Conservation (phyloP, 2,888 invertebrate genomes). For the Actias luna region DNA sequence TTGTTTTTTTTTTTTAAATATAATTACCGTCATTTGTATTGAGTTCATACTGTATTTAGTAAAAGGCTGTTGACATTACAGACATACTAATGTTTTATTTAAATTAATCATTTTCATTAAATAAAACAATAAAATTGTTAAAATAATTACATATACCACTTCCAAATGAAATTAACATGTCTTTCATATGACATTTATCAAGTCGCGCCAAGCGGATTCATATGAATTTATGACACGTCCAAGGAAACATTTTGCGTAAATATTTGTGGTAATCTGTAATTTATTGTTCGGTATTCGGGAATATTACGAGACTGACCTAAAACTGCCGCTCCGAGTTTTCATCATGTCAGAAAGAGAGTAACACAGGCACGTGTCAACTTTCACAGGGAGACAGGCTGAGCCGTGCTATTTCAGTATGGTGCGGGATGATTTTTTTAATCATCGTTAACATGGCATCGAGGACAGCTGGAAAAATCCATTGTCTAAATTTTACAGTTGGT, state of each 20-base stretch:
- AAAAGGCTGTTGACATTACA: no score
- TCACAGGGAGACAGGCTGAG: constrained; percentile 44
- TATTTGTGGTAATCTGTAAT: constrained; percentile 42
- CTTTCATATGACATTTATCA: constrained; percentile 40
- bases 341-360: constrained; percentile 54
- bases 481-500: constrained; percentile 35
- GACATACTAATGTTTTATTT: no score
- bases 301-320: constrained; percentile 68
- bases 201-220: constrained; percentile 31
- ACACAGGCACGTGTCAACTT: constrained; percentile 64
- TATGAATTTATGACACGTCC: constrained; percentile 41
- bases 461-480: constrained; percentile 52
- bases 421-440: constrained; percentile 59
- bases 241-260: constrained; percentile 42
- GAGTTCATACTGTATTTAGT: no score
- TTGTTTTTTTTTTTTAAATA: no score
- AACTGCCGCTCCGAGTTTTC: constrained; percentile 64
- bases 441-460: constrained; percentile 33
- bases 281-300: constrained; percentile 58
- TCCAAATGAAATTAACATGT: constrained; percentile 37
- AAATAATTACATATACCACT: constrained; percentile 25
- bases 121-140: neutral
- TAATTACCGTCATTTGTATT: no score
- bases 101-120: neutral
- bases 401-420: constrained; percentile 61